phyloP scores from a whole-genome alignment of 2,113 vertebrate species.

The Fregata magnificens region DNA sequence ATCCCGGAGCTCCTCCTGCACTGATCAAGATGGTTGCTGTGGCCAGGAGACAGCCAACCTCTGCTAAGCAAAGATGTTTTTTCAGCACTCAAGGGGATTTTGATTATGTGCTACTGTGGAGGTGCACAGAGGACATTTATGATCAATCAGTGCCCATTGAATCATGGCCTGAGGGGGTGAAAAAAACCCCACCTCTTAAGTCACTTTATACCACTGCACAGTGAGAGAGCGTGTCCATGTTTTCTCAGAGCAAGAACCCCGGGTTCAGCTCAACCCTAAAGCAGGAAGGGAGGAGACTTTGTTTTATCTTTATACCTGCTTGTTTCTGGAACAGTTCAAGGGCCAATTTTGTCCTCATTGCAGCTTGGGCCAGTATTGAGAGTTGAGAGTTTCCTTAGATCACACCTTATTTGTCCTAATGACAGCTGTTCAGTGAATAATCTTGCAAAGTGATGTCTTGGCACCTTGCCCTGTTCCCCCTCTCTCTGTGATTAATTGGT shows the following conservation, averaged over 20 bases:
- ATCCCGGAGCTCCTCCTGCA: not conserved
- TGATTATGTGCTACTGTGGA: not conserved
- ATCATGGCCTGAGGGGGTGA: not conserved
- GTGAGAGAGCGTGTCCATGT: fast-evolving
- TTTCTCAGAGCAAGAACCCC: not conserved
- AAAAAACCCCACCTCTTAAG: not conserved
- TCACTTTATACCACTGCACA: not conserved
- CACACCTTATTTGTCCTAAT: slow-evolving; percentile 8
- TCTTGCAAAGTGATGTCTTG: slow-evolving; percentile 53
- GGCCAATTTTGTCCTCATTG: not conserved
- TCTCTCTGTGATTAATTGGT: slow-evolving; percentile 33
- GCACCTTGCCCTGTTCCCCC: not conserved
- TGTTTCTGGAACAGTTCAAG: not conserved
- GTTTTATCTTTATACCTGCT: not conserved
- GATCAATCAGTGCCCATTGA: not conserved
- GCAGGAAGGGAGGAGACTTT: not conserved
- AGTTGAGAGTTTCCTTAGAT: not conserved
- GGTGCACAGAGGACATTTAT: not conserved
- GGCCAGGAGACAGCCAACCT: not conserved
- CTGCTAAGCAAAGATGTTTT: not conserved
- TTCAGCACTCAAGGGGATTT: not conserved
- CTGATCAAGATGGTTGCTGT: not conserved
- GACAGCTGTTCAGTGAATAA: slow-evolving; percentile 13
- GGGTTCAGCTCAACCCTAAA: not conserved
- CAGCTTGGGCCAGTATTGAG: not conserved